Evolutionary conservation across 2,113 vertebrate genomes (phyloP).

Genomic region (Isurus oxyrinchus): DNA sequence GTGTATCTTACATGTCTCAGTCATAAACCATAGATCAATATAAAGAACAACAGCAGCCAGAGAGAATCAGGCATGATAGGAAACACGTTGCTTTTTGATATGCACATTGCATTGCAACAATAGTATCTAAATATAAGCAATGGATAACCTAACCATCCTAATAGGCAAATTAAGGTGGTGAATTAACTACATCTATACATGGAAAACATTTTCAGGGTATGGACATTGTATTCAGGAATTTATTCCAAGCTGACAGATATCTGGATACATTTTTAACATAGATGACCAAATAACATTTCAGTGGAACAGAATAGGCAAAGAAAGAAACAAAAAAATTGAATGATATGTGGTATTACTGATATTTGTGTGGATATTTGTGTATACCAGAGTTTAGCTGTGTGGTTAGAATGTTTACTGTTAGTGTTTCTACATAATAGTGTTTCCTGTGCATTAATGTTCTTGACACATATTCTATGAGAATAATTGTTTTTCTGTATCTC

Average conservation of each 20-base stretch:
- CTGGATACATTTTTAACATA: too few species aligned
- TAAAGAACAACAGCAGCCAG: neutral
- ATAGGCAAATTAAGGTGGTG: neutral
- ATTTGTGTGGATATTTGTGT: neutral
- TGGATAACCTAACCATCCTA: neutral
- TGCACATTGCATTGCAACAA: neutral
- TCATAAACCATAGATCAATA: neutral
- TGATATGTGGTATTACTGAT: neutral
- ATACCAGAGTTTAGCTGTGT: neutral
- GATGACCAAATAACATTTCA: neutral
- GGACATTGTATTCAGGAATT: neutral
- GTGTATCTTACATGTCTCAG: neutral
- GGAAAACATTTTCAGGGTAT: neutral
- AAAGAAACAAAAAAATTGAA: neutral
- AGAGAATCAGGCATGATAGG: neutral
- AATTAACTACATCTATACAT: neutral
- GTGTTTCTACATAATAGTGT: neutral
- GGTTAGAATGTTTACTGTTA: neutral
- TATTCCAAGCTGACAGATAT: neutral
- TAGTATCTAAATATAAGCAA: neutral
- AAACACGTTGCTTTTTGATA: neutral
- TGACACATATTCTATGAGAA: neutral
- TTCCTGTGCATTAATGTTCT: neutral
- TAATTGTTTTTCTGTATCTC: neutral
- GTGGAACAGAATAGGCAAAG: neutral